These are phyloP conservation scores for Hylyphantes graminicola DNA, from an alignment of 1,140 invertebrate genomes.

Conservation along the genomic window DNA sequence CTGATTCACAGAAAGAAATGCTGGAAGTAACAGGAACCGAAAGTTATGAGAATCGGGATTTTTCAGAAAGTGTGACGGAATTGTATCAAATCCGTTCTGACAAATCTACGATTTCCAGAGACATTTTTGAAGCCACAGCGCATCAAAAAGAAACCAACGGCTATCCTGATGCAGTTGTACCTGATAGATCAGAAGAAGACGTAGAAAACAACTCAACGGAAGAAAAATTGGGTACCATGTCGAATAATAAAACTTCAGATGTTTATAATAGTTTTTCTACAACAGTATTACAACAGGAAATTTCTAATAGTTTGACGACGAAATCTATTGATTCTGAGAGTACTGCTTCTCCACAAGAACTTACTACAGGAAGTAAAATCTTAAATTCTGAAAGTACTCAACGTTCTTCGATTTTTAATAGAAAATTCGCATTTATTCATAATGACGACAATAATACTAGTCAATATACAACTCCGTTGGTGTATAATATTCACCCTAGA, in stretches of 20 bases:
- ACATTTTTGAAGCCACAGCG: neutral
- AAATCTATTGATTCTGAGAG: neutral
- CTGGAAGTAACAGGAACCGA: neutral
- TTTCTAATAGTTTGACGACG: neutral
- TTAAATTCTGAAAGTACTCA: neutral
- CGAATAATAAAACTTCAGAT: no score
- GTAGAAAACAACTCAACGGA: neutral
- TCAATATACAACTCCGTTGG: conserved; percentile 34
- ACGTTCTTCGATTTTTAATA: conserved; percentile 37
- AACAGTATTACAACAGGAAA: neutral
- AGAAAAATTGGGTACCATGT: no score
- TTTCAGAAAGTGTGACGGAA: neutral
- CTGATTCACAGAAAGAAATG: neutral
- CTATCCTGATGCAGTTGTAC: neutral
- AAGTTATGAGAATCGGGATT: neutral
- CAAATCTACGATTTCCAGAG: neutral
- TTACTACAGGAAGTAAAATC: neutral
- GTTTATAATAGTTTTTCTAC: no score
- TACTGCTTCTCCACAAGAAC: neutral
- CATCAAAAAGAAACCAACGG: neutral
- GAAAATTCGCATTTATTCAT: conserved; percentile 58
- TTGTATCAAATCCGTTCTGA: neutral
- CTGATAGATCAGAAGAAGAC: neutral
- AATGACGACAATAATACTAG: conserved; percentile 32
- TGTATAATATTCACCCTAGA: neutral